phyloP scores from a whole-genome alignment of 1,140 invertebrate genomes.

The Microplitis mediator region DNA sequence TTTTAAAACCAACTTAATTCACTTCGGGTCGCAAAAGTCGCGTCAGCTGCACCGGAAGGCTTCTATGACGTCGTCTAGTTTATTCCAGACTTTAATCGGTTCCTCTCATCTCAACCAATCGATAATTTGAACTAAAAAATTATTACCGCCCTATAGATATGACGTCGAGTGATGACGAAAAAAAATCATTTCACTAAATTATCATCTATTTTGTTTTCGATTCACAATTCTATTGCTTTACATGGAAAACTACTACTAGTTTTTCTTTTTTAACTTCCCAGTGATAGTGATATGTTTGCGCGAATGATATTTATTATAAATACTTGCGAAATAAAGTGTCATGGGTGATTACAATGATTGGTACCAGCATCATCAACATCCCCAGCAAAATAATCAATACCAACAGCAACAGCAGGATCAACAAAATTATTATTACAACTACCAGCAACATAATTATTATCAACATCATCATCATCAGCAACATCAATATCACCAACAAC shows the following conservation, averaged over 20 bases:
- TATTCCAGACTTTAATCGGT: not conserved
- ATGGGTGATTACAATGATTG: conserved; percentile 60
- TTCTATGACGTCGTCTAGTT: not conserved
- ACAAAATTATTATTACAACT: conserved; percentile 32
- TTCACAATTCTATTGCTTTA: not conserved
- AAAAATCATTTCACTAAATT: not conserved
- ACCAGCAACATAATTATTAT: conserved; percentile 43
- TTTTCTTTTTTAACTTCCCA: too few relatives aligned
- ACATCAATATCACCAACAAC: conserved; percentile 36
- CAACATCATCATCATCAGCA: conserved; percentile 41
- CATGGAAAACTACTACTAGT: too few relatives aligned
- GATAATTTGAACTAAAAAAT: not conserved
- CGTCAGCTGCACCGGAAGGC: not conserved
- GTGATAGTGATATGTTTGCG: too few relatives aligned
- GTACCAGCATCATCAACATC: conserved; percentile 55
- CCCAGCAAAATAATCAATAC: conserved; percentile 41
- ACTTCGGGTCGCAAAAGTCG: conserved; percentile 15
- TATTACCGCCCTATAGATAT: not conserved
- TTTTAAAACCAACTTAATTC: conserved; percentile 16
- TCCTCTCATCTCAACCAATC: not conserved
- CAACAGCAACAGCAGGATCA: conserved; percentile 17
- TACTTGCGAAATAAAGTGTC: conserved; percentile 35
- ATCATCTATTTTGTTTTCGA: not conserved
- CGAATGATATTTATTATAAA: conserved; percentile 1
- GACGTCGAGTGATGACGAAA: not conserved